phyloP scores from a whole-genome alignment of 2,797 vertebrate species.

The Myioborus miniatus region DNA sequence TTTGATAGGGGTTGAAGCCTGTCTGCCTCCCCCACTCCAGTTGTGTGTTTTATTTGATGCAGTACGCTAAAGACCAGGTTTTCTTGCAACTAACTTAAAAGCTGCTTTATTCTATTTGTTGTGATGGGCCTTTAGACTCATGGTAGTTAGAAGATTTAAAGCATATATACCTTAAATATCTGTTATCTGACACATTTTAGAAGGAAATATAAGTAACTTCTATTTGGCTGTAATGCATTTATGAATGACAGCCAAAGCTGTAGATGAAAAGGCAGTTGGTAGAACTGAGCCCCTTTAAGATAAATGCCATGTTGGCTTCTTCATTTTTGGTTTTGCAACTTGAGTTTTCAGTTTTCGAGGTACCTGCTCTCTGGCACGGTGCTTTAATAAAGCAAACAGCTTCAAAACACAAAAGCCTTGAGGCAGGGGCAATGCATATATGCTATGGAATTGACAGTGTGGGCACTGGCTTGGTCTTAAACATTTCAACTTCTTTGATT shows the following conservation, averaged over 20 bases:
- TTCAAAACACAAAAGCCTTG: neutral
- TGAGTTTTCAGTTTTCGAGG: neutral
- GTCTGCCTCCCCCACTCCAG: neutral
- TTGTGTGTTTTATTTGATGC: neutral
- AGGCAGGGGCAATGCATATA: neutral
- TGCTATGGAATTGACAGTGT: neutral
- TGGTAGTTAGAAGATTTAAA: conserved; percentile 38
- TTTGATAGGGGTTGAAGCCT: conserved; percentile 12
- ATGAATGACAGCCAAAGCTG: conserved; percentile 24
- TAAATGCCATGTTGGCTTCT: neutral
- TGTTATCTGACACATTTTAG: neutral
- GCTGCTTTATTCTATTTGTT: conserved; percentile 15
- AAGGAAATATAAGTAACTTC: conserved; percentile 35
- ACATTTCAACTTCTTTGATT: neutral
- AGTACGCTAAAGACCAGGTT: conserved; percentile 14
- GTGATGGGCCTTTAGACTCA: conserved; percentile 6
- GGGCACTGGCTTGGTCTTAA: neutral
- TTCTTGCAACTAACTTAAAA: neutral
- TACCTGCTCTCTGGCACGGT: neutral
- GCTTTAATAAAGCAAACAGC: neutral
- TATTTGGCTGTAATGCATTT: conserved; percentile 1
- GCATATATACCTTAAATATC: neutral
- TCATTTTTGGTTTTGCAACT: neutral
- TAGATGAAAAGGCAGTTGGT: neutral
- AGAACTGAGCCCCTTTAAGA: neutral